Evolutionary conservation across 2,113 vertebrate species (phyloP), one percentile per base, ranked within the genome.

Genomic region (Polypterus senegalus): DNA sequence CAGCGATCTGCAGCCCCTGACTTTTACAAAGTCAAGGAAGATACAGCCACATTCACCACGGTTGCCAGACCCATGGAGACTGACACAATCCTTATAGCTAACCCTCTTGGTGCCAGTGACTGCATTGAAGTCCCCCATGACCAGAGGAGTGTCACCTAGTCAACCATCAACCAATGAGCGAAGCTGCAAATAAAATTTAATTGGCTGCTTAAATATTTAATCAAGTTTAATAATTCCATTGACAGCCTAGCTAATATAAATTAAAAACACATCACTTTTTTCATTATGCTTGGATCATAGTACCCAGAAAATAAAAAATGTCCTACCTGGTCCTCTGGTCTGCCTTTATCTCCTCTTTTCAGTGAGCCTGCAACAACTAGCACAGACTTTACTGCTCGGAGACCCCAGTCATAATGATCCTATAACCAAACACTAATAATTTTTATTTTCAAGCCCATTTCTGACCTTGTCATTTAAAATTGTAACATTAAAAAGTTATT

Each of bases 361-460:
- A 89, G 70, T 1, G 73, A 73, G 1, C 84, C 86, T 63, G 87
- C 84, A 65, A 87, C 79, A 62, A 91, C 75, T 67, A 93, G 74
- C 68, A 91, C 77, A 55, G 87, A 88, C 61, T 91, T 90, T 55
- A 89, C 69, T 66, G 85, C 83, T 54, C 75, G 69, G 68, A 90
- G 74, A 68, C 80, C 80, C 81, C 86, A 88, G 6, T 89, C 86
- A 66, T 84, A 91, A 76, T 86, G 81, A 58, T 85, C 85, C 87
- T 91, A 62, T 52, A 48, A 70, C 79, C 27, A 27, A 27, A 27
- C 27, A 27, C 27, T 27, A 27, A 27, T 27, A 27, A 27, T 27
- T 27, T 27, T 27, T 27, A 27, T 27, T 27, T 27, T 27, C 27
- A 62, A 11, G 46, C 44, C 4, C 47, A 48, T 55, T 67, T 51